phyloP scores from a whole-genome alignment of 2,888 invertebrate species.

The Yponomeuta sedellus region DNA sequence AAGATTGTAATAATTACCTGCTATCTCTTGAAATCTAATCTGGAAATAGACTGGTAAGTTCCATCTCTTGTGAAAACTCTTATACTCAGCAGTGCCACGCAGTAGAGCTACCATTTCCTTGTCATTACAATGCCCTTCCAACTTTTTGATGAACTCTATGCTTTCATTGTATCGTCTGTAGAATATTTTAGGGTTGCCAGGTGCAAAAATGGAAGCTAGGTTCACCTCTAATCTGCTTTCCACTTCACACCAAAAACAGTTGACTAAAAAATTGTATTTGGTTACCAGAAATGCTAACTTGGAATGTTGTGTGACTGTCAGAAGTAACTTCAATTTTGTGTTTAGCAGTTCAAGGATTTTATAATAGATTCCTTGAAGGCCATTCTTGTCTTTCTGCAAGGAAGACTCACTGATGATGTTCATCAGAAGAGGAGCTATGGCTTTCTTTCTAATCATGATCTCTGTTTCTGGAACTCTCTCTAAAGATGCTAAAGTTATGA shows the following conservation, averaged over 20 bases:
- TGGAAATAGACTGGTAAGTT: conserved; percentile 98
- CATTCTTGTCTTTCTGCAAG: conserved; percentile 77
- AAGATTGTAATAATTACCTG: conserved; percentile 60
- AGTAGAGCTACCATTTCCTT: conserved; percentile 77
- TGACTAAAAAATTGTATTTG: conserved; percentile 78
- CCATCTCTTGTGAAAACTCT: conserved; percentile 90
- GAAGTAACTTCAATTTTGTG: conserved; percentile 77
- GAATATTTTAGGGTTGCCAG: conserved; percentile 93
- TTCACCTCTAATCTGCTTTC: conserved; percentile 88
- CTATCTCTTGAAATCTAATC: conserved; percentile 95
- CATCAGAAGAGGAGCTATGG: conserved; percentile 81
- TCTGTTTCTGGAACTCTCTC: conserved; percentile 84
- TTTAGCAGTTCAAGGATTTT: conserved; percentile 84
- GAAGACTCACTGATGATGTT: conserved; percentile 82
- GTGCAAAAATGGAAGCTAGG: conserved; percentile 90
- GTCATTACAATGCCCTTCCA: conserved; percentile 80
- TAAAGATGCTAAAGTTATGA: conserved; percentile 79
- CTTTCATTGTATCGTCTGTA: conserved; percentile 88
- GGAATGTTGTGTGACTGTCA: conserved; percentile 70
- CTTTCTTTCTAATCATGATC: conserved; percentile 79
- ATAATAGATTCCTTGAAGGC: conserved; percentile 82
- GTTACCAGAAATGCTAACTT: conserved; percentile 57
- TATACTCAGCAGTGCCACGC: conserved; percentile 82
- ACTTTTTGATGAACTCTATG: conserved; percentile 82
- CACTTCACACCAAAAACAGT: conserved; percentile 92